phyloP scores from a whole-genome alignment of 2,113 vertebrate genomes.

The Ctenodactylus gundi region DNA sequence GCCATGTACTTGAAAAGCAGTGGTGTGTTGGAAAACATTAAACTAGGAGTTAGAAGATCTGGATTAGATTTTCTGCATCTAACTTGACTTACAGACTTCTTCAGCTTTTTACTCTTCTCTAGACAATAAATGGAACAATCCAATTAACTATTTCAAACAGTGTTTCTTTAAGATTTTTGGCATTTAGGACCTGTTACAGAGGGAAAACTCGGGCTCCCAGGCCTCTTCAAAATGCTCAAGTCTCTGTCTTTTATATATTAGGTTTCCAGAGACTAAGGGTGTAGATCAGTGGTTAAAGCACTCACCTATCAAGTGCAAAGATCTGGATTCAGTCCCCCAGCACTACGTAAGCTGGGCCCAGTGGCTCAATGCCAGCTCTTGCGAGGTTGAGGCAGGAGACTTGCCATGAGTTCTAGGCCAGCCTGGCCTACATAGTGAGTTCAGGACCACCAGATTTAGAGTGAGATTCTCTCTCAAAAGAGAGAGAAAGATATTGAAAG shows the following conservation, averaged over 20 bases:
- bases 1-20: background rate
- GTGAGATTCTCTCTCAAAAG: no score
- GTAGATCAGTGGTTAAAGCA: no score
- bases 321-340: no score
- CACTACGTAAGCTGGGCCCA: no score
- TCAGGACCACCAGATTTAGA: no score
- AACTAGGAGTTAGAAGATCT: background rate
- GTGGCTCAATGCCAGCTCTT: no score
- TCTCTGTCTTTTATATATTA: background rate
- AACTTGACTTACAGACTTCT: background rate
- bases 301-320: no score
- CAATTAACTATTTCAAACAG: background rate
- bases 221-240: background rate
- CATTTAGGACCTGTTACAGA: background rate
- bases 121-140: background rate
- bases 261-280: no score
- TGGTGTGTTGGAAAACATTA: background rate
- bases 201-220: background rate
- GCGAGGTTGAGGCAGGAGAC: no score
- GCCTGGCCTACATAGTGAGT: no score
- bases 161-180: slow-evolving; percentile 16
- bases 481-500: no score
- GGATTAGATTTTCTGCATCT: background rate
- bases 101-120: background rate
- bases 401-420: no score